Evolutionary conservation across 2,888 invertebrate genomes (phyloP).

Genomic region (Stenodera caucasica): DNA sequence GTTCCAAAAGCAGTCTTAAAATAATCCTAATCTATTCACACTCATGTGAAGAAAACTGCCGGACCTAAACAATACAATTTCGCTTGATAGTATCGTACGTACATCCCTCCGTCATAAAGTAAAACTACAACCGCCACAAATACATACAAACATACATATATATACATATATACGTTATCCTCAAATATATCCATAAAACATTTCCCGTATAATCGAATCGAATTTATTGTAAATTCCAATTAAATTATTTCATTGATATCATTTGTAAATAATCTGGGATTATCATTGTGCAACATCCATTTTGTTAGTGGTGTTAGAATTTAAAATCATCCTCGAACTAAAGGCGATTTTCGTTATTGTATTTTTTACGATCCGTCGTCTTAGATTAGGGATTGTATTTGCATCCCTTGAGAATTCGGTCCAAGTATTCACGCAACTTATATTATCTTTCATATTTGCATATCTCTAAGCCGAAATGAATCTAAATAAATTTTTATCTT

Average conservation of each 20-base stretch:
- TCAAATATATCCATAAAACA: too few relatives aligned
- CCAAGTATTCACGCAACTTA: constrained; percentile 49
- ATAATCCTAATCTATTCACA: constrained; percentile 48
- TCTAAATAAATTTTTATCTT: constrained; percentile 52
- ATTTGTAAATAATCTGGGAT: constrained; percentile 11
- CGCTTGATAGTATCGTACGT: constrained; percentile 26
- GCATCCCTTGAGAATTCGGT: constrained; percentile 44
- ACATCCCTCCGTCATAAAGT: constrained; percentile 13
- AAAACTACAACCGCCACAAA: background rate
- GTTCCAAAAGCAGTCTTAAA: constrained; percentile 42
- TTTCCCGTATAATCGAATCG: too few relatives aligned
- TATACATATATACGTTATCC: background rate
- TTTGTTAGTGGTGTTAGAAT: constrained; percentile 14
- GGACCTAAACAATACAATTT: constrained; percentile 47
- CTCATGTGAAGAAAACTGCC: constrained; percentile 37
- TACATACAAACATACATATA: background rate
- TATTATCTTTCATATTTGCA: constrained; percentile 52
- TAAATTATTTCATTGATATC: too few relatives aligned
- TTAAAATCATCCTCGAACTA: constrained; percentile 16
- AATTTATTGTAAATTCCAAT: too few relatives aligned
- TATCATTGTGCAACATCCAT: constrained; percentile 8
- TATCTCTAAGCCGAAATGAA: constrained; percentile 48
- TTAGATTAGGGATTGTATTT: constrained; percentile 45
- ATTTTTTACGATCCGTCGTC: constrained; percentile 47
- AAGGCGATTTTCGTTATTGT: constrained; percentile 41